Conservation (phyloP, 2,888 invertebrate species). For the Clivina fossor region DNA sequence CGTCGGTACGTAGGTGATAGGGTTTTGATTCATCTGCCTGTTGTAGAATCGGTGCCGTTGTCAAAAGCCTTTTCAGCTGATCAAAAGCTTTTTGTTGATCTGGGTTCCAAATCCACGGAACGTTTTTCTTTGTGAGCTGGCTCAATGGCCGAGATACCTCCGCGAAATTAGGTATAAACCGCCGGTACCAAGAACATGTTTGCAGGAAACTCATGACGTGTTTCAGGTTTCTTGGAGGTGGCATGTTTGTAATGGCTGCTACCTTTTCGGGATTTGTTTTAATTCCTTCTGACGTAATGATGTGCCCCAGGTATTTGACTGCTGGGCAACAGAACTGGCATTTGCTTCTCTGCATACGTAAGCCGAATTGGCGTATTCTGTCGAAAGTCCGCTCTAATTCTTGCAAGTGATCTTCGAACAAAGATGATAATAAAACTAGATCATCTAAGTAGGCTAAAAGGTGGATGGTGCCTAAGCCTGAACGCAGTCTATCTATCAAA, state of each 20-base stretch:
- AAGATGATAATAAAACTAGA: neutral
- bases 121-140: conserved; percentile 1
- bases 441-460: conserved; percentile 4
- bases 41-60: conserved; percentile 28
- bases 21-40: conserved; percentile 38
- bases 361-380: neutral
- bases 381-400: neutral
- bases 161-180: neutral
- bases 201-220: neutral
- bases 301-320: conserved; percentile 5
- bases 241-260: neutral
- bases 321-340: neutral
- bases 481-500: conserved; percentile 4
- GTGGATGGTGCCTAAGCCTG: neutral
- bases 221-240: neutral
- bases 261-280: neutral
- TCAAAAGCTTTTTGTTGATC: neutral
- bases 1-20: conserved; percentile 37
- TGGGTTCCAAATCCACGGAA: neutral
- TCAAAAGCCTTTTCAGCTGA: neutral
- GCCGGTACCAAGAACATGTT: conserved; percentile 1
- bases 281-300: neutral
- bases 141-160: neutral
- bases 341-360: conserved; percentile 1
- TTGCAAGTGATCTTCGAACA: conserved; percentile 1